Conservation (phyloP, 2,113 vertebrate genomes). For the Protobothrops flavoviridis region DNA sequence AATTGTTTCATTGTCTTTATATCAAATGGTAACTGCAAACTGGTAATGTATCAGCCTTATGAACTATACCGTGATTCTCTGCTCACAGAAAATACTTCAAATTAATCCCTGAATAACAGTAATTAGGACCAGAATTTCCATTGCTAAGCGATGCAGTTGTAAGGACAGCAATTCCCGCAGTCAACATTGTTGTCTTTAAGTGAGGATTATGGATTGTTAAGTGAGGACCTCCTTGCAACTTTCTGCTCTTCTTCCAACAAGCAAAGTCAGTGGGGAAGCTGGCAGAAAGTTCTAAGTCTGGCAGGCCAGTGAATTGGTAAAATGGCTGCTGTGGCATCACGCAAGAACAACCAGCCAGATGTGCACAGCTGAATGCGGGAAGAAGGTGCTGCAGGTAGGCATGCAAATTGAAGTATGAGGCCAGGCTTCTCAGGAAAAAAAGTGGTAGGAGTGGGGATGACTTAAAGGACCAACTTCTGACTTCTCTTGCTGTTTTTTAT, state of each 20-base stretch:
- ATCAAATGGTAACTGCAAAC: background rate
- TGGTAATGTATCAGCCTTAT: background rate
- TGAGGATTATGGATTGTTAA: background rate
- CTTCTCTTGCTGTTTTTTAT: background rate
- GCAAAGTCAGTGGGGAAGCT: background rate
- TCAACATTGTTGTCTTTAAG: background rate
- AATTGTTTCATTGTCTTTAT: background rate
- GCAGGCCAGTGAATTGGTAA: background rate
- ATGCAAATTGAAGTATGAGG: background rate
- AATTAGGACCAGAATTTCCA: background rate
- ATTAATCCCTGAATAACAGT: background rate
- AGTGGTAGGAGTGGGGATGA: background rate
- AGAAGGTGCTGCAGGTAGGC: background rate
- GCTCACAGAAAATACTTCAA: background rate
- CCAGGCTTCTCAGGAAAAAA: background rate
- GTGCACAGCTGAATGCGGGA: background rate
- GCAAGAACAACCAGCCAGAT: background rate
- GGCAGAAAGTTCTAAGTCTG: background rate
- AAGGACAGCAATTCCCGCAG: background rate
- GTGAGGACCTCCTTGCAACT: background rate
- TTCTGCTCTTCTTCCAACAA: background rate
- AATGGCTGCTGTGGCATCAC: background rate
- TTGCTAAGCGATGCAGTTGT: background rate
- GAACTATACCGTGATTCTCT: background rate
- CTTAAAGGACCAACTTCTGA: background rate